phyloP scores from a whole-genome alignment of 1,140 invertebrate genomes.

The Eumaeus atala region DNA sequence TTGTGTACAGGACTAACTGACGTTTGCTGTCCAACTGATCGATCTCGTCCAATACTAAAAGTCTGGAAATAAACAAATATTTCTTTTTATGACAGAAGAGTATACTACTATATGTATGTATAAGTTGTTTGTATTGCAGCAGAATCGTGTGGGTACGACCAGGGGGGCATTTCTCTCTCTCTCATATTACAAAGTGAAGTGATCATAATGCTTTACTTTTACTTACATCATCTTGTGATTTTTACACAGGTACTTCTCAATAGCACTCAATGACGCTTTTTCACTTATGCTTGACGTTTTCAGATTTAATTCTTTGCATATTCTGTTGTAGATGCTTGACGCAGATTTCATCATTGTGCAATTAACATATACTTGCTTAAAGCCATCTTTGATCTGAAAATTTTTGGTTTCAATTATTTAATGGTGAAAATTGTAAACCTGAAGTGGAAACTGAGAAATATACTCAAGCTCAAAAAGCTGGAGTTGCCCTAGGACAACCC shows the following conservation, averaged over 20 bases:
- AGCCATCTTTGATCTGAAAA: constrained; percentile 73
- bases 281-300: constrained; percentile 72
- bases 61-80: constrained; percentile 68
- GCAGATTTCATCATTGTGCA: constrained; percentile 87
- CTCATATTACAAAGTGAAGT: neutral
- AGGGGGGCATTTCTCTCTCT: too few species aligned
- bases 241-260: constrained; percentile 80
- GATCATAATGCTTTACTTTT: neutral
- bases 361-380: constrained; percentile 84
- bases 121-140: too few species aligned
- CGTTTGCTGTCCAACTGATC: constrained; percentile 91
- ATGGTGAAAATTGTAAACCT: neutral
- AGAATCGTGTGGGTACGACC: too few species aligned
- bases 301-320: constrained; percentile 79
- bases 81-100: too few species aligned
- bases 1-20: constrained; percentile 91
- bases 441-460: constrained; percentile 2
- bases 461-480: too few species aligned
- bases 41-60: constrained; percentile 96
- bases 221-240: constrained; percentile 81
- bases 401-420: neutral
- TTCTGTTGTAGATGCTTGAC: constrained; percentile 81
- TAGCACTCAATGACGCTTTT: constrained; percentile 75
- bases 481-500: too few species aligned
- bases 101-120: too few species aligned